Evolutionary conservation across 2,113 vertebrate genomes (phyloP).

Genomic region (Passer montanus): DNA sequence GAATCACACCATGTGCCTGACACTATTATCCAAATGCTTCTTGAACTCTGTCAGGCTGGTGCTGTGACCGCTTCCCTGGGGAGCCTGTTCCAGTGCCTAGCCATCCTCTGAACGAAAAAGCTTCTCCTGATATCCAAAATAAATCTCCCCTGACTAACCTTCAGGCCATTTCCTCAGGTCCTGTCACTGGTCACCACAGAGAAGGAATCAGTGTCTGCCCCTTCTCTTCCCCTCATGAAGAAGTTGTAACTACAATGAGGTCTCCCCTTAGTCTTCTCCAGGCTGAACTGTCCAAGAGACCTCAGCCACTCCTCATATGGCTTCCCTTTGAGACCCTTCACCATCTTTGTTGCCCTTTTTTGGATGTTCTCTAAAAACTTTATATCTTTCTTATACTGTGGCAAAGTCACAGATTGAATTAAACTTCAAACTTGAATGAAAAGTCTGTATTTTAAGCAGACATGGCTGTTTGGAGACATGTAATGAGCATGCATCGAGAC

Average conservation of each 20-base stretch:
- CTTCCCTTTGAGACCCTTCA: background rate
- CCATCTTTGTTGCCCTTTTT: background rate
- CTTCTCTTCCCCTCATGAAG: background rate
- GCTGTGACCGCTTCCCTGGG: background rate
- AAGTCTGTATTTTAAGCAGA: background rate
- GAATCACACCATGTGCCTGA: too few relatives aligned
- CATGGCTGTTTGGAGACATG: background rate
- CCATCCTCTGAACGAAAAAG: background rate
- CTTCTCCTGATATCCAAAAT: too few relatives aligned
- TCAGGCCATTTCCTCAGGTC: background rate
- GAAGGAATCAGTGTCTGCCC: background rate
- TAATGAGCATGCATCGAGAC: background rate
- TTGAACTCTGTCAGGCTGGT: background rate
- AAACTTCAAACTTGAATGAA: background rate
- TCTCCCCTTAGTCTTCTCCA: background rate
- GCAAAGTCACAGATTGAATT: background rate
- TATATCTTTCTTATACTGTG: background rate
- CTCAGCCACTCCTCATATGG: rapidly evolving
- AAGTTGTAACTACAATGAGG: background rate
- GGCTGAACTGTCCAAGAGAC: too few relatives aligned
- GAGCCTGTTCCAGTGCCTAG: background rate
- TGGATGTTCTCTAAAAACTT: background rate
- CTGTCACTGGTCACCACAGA: background rate
- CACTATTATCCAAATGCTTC: background rate
- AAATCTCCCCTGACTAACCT: background rate